Percentiles rank a stretch among this genome's conserved stretches.
phyloP scores from a whole-genome alignment of 2,797 vertebrate species.

The Avahi laniger region DNA sequence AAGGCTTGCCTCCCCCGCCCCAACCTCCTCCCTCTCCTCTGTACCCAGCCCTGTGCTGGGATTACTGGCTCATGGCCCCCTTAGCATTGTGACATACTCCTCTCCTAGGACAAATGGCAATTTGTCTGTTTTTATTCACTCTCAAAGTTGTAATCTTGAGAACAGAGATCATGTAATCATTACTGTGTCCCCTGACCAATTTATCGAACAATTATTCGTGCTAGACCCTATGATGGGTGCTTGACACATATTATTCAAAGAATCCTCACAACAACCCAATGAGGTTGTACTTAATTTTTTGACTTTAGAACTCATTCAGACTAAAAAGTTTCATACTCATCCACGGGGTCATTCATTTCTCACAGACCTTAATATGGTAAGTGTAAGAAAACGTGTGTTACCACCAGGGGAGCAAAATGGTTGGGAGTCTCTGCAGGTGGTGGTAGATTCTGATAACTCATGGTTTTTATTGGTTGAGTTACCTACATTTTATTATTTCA shows the following conservation, averaged over 20 bases:
- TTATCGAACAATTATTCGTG: background rate
- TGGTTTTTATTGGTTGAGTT: background rate
- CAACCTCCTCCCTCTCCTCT: background rate
- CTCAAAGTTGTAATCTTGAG: background rate
- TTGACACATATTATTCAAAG: background rate
- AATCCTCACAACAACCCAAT: background rate
- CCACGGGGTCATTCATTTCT: background rate
- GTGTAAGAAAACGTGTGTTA: background rate
- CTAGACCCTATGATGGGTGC: background rate
- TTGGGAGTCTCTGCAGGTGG: background rate
- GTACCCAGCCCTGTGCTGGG: background rate
- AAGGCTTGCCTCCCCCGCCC: background rate
- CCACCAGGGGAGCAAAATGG: background rate
- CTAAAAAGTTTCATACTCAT: background rate
- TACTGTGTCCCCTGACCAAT: background rate
- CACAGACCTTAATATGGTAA: background rate
- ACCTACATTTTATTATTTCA: background rate
- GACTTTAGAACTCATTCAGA: background rate
- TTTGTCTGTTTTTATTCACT: background rate
- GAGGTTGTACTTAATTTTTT: background rate
- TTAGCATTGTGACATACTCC: background rate
- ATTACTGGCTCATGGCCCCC: background rate
- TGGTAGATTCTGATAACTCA: background rate
- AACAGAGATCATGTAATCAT: background rate
- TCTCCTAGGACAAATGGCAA: background rate